phyloP scores from a whole-genome alignment of 2,797 vertebrate species.

The Sardinella longiceps region DNA sequence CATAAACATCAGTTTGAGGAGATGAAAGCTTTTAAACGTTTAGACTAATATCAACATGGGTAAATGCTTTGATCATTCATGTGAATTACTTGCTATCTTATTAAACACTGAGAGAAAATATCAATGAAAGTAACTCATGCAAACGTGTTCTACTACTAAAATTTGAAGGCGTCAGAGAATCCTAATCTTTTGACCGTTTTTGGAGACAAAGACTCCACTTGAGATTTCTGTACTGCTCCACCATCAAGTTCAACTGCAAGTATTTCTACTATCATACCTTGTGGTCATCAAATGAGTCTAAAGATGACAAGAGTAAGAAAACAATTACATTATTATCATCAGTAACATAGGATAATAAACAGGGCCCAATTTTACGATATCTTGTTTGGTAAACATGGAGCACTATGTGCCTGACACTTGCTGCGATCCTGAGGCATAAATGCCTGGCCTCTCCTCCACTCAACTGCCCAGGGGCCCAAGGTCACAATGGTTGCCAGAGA shows the following conservation, averaged over 20 bases:
- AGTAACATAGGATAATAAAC: too few species aligned
- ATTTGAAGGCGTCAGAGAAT: background rate
- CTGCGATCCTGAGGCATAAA: too few species aligned
- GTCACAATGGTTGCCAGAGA: too few species aligned
- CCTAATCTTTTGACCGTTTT: background rate
- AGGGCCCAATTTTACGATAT: too few species aligned
- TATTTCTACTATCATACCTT: too few species aligned
- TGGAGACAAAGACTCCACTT: background rate
- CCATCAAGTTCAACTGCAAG: background rate
- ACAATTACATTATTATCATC: too few species aligned
- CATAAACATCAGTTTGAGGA: background rate
- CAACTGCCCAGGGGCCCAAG: too few species aligned
- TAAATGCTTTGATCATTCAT: background rate
- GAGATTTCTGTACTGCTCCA: background rate
- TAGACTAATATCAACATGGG: background rate
- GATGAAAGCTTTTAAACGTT: background rate
- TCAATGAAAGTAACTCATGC: background rate
- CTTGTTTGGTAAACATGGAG: too few species aligned
- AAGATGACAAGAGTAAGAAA: too few species aligned
- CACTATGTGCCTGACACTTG: too few species aligned
- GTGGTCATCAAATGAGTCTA: too few species aligned
- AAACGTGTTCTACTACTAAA: background rate
- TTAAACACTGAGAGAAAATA: background rate
- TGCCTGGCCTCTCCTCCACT: too few species aligned
- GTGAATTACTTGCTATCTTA: background rate